A percentile compares a stretch with the other conserved stretches of the same genome.
Evolutionary conservation across 2,113 vertebrate species (phyloP).

Genomic region (Dolichotis patagonum): DNA sequence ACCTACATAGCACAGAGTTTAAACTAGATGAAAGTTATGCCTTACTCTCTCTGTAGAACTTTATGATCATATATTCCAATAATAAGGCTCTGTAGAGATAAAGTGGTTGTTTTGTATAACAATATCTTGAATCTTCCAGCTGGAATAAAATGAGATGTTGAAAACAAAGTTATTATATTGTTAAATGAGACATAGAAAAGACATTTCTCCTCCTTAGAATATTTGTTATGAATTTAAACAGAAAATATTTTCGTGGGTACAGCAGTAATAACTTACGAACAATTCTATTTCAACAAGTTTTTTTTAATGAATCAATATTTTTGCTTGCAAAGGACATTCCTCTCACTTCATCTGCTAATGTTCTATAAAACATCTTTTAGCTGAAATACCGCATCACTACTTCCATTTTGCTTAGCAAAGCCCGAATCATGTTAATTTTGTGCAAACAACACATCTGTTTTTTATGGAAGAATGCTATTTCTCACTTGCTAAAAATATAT

Average conservation of each 20-base stretch:
- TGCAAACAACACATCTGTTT: constrained; percentile 69
- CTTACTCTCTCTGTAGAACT: constrained; percentile 19
- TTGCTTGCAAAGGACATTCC: constrained; percentile 68
- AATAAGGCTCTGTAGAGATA: constrained; percentile 56
- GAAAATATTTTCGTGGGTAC: constrained; percentile 80
- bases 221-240: constrained; percentile 82
- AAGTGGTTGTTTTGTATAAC: constrained; percentile 71
- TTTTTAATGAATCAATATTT: constrained; percentile 75
- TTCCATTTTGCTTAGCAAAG: constrained; percentile 66
- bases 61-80: constrained; percentile 64
- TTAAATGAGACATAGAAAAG: constrained; percentile 77
- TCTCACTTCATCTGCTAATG: constrained; percentile 58
- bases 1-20: neutral
- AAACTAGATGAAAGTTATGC: constrained; percentile 21
- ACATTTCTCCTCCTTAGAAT: constrained; percentile 68
- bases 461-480: constrained; percentile 66
- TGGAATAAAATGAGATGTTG: constrained; percentile 77
- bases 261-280: constrained; percentile 71
- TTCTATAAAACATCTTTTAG: constrained; percentile 66
- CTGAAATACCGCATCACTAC: constrained; percentile 23
- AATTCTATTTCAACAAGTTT: constrained; percentile 65
- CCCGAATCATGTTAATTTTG: constrained; percentile 68
- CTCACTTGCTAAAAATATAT: constrained; percentile 71
- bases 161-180: constrained; percentile 77
- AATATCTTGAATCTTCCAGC: constrained; percentile 76